Evolutionary conservation across 2,113 vertebrate species (phyloP), one percentile per base, ranked within the genome.

Genomic region (Dermatemys mawii): DNA sequence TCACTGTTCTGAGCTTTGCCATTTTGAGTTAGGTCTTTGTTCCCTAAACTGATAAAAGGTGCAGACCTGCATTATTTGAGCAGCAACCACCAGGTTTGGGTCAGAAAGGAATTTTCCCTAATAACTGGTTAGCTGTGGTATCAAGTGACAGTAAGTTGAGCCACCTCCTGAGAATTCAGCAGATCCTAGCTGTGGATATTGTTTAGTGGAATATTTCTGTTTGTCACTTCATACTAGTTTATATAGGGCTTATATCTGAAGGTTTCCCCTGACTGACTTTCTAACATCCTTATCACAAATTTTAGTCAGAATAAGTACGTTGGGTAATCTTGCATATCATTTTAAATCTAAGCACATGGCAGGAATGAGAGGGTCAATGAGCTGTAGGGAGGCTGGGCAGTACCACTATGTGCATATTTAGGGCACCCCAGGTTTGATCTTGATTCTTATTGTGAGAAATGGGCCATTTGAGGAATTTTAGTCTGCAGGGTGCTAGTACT

Each of bases 381-480:
- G 6, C 9, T 91, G 41, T 6, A 89, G 41, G 27, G 85, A 89
- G 75, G 73, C 19, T 87, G 24, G 51, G 32, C 55, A 49, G 6
- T 53, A 78, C 6, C 32, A 8, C 3, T 90, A 12, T 8, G 26
- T 8, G 2, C 29, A 1, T 57, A 16, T 73, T 89, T 53, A n/a
- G 49, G 78, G 51, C 9, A 75, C 78, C 85, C 27, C 63, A 49
- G 2, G 5, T 54, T 70, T 54, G 35, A 84, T 57, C 2, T 35
- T 35, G 32, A 67, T 67, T 67, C 32, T 67, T 79, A 11, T 53
- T 80, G 1, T 84, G 26, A 22, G 4, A 35, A n/a, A 29, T 35
- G 70, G 14, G 9, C 82, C 83, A 44, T 63, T 90, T 85, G 35
- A 17, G 60, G 35, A 80, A 63, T 86, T 93, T 81, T 63, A 44